A percentile compares a stretch with the other conserved stretches of the same genome.
These are phyloP conservation scores for Bombus ignitus DNA, from an alignment of 1,140 invertebrate genomes.

Conservation along the genomic window DNA sequence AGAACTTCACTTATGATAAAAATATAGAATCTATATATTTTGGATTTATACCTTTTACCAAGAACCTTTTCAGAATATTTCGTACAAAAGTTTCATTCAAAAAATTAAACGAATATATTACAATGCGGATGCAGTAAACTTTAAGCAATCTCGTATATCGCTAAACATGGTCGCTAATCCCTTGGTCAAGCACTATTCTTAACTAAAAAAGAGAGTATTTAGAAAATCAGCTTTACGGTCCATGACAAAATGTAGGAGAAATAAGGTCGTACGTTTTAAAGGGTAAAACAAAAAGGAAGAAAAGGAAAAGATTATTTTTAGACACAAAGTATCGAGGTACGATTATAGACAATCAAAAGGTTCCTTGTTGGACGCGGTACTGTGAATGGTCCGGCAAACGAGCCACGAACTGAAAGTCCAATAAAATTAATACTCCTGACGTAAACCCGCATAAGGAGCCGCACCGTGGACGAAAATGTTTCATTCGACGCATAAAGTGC, in stretches of 20 bases:
- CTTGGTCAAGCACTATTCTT: neutral
- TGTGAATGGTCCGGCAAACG: neutral
- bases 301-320: neutral
- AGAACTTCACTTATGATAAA: neutral
- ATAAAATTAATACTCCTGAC: conserved; percentile 22
- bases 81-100: no score
- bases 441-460: conserved; percentile 17
- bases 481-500: conserved; percentile 28
- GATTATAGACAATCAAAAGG: neutral
- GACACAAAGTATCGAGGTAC: neutral
- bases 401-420: neutral
- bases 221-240: neutral
- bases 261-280: neutral
- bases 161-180: neutral
- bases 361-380: neutral
- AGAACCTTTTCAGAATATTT: no score
- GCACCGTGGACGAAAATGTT: conserved; percentile 13
- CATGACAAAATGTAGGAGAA: neutral
- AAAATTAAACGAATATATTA: no score
- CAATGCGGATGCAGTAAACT: no score
- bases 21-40: no score
- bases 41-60: no score
- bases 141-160: neutral
- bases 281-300: no score
- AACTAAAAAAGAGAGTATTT: neutral